phyloP scores from a whole-genome alignment of 2,113 vertebrate genomes.

The Hyla sarda region DNA sequence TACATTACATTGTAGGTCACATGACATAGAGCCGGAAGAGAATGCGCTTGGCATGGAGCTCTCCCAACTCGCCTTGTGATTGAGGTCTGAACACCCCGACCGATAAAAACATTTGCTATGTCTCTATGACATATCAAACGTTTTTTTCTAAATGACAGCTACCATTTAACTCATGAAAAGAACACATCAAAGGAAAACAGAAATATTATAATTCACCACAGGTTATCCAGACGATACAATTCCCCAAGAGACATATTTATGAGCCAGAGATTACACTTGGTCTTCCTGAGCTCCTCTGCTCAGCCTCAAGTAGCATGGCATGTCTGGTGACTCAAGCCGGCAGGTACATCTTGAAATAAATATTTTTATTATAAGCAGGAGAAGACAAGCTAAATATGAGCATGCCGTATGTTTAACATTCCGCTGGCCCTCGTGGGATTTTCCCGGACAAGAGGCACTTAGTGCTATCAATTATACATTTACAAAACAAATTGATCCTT shows the following conservation, averaged over 20 bases:
- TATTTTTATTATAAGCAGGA: slow-evolving; percentile 35
- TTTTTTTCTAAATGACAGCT: too few species aligned
- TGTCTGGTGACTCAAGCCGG: slow-evolving; percentile 10
- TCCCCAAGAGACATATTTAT: background rate
- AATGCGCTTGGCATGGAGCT: too few species aligned
- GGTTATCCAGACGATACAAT: background rate
- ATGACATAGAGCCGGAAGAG: too few species aligned
- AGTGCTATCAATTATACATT: background rate
- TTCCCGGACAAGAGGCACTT: background rate
- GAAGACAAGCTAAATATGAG: slow-evolving; percentile 23
- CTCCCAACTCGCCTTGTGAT: too few species aligned
- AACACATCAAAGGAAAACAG: too few species aligned
- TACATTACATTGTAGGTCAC: too few species aligned
- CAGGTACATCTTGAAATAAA: slow-evolving; percentile 36
- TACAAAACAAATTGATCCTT: slow-evolving; percentile 12
- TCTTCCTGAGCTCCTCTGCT: background rate
- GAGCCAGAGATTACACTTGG: background rate
- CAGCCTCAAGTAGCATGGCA: slow-evolving; percentile 2
- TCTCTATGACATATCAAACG: too few species aligned
- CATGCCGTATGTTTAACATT: slow-evolving; percentile 32
- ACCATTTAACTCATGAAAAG: too few species aligned
- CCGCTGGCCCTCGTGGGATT: background rate
- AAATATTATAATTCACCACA: background rate
- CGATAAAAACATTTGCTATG: too few species aligned
- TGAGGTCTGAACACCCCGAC: too few species aligned